phyloP scores from a whole-genome alignment of 2,797 vertebrate genomes.

The Petrocephalus sullivani region DNA sequence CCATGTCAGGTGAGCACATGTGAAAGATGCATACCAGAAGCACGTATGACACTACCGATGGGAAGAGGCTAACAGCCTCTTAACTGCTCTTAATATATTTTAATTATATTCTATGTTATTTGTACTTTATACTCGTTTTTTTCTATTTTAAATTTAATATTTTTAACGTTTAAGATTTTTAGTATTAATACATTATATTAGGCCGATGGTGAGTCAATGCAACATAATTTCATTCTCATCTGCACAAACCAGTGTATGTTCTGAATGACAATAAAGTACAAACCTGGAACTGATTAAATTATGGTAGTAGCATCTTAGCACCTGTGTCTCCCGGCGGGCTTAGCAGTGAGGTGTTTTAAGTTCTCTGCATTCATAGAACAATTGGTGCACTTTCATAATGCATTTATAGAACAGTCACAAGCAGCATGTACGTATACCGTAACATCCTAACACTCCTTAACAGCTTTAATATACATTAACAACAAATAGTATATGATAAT shows the following conservation, averaged over 20 bases:
- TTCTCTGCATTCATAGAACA: not conserved
- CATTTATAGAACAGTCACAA: not conserved
- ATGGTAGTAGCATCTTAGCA: not conserved
- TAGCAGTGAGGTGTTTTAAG: not conserved
- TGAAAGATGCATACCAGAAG: slow-evolving; percentile 13
- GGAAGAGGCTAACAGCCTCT: not conserved
- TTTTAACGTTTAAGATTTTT: too few relatives aligned
- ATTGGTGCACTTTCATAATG: not conserved
- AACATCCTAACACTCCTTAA: not conserved
- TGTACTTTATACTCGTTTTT: too few relatives aligned
- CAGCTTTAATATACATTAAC: not conserved
- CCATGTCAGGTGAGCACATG: slow-evolving; percentile 32
- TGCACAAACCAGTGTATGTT: too few relatives aligned
- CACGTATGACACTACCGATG: not conserved
- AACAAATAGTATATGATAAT: not conserved
- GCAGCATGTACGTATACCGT: too few relatives aligned
- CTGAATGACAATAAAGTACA: too few relatives aligned
- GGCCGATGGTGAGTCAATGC: too few relatives aligned
- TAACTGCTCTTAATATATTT: not conserved
- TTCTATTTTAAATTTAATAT: too few relatives aligned
- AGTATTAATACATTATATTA: too few relatives aligned
- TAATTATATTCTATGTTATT: too few relatives aligned
- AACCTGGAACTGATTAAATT: not conserved
- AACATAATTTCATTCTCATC: too few relatives aligned
- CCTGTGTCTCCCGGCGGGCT: not conserved